A percentile compares a stretch with the other conserved stretches of the same genome.
phyloP scores from a whole-genome alignment of 2,888 invertebrate species.

The Drosophila aldrichi region DNA sequence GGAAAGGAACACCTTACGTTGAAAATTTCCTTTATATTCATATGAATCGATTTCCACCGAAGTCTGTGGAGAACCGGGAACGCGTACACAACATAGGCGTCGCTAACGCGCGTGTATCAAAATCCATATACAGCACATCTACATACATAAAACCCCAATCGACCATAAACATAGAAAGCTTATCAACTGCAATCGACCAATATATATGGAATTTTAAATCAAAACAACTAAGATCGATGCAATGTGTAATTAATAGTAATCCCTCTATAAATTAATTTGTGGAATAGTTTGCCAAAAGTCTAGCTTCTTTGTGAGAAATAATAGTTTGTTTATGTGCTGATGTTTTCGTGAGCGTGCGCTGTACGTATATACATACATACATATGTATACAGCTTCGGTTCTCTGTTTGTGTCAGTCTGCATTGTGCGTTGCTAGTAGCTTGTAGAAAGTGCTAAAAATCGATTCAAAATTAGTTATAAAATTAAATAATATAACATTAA shows the following conservation, averaged over 20 bases:
- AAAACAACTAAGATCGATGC: conserved; percentile 14
- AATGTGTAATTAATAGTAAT: not conserved
- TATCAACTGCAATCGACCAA: conserved; percentile 6
- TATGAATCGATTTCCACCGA: conserved; percentile 35
- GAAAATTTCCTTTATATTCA: conserved; percentile 11
- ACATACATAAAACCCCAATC: not conserved
- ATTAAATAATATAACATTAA: not conserved
- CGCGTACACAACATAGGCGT: conserved; percentile 47
- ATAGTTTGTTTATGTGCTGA: conserved; percentile 16
- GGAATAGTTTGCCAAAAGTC: not conserved
- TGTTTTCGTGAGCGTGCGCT: conserved; percentile 38
- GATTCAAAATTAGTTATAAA: not conserved
- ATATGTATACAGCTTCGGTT: not conserved
- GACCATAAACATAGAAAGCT: conserved; percentile 38
- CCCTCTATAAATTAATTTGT: not conserved
- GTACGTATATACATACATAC: conserved; percentile 4
- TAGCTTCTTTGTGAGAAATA: not conserved
- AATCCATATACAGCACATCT: not conserved
- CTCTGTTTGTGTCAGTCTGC: not conserved
- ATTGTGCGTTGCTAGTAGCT: not conserved
- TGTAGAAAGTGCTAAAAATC: conserved; percentile 4
- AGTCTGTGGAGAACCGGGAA: conserved; percentile 77
- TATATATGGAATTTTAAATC: conserved; percentile 24
- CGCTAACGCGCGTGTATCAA: not conserved
- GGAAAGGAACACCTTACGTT: not conserved